phyloP scores from a whole-genome alignment of 2,113 vertebrate species.

The Smithornis capensis region DNA sequence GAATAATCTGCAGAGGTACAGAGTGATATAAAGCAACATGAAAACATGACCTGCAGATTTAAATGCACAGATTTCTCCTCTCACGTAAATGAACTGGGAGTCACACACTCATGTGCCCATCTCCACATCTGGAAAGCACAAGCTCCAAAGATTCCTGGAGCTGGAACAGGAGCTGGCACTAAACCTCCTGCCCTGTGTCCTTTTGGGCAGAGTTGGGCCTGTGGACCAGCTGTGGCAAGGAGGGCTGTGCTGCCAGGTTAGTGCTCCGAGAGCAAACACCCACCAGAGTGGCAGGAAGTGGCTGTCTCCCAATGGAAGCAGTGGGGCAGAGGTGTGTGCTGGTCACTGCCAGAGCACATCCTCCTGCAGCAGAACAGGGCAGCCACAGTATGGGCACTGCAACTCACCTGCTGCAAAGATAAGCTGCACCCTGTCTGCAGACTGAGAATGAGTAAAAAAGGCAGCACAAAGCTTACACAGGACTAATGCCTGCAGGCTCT shows the following conservation, averaged over 20 bases:
- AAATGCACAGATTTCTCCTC: neutral
- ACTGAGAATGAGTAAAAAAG: neutral
- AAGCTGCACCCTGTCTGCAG: neutral
- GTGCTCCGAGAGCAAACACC: neutral
- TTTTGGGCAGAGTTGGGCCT: neutral
- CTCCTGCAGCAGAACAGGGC: neutral
- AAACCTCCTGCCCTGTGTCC: neutral
- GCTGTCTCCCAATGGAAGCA: neutral
- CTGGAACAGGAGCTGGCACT: neutral
- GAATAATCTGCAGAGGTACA: neutral
- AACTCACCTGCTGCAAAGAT: neutral
- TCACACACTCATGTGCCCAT: neutral
- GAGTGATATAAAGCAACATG: neutral
- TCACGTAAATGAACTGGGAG: neutral
- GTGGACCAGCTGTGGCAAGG: accelerated
- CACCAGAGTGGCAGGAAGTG: neutral
- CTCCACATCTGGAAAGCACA: neutral
- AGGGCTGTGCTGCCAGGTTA: neutral
- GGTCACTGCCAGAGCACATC: neutral
- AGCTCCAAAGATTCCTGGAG: neutral
- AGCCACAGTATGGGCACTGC: neutral
- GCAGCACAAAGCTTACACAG: neutral
- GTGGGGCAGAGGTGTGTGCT: neutral
- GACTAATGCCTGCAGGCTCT: neutral
- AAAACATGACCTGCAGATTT: neutral